Evolutionary conservation across 1,140 invertebrate genomes (phyloP).

Genomic region (Anthonomus grandis): DNA sequence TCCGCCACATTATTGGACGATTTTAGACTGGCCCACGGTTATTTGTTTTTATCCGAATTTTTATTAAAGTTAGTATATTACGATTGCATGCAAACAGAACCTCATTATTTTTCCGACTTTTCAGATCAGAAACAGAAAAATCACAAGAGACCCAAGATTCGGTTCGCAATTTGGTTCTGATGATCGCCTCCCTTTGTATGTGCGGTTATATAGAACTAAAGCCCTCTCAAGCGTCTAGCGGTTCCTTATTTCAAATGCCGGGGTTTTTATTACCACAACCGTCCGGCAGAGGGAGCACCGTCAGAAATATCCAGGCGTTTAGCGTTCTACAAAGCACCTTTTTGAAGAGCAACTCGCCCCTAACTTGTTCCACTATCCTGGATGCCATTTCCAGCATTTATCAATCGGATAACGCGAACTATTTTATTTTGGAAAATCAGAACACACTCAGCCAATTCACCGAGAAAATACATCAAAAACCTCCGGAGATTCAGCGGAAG

Average conservation of each 20-base stretch:
- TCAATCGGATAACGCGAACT: slow-evolving; percentile 97
- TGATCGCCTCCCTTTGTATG: slow-evolving; percentile 90
- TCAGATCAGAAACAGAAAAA: slow-evolving; percentile 70
- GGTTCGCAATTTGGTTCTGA: slow-evolving; percentile 86
- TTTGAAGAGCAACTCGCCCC: slow-evolving; percentile 79
- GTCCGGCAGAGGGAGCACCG: slow-evolving; percentile 80
- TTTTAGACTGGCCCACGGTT: slow-evolving; percentile 92
- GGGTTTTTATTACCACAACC: slow-evolving; percentile 90
- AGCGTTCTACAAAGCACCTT: slow-evolving; percentile 93
- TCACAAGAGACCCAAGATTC: slow-evolving; percentile 81
- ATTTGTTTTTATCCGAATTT: slow-evolving; percentile 92
- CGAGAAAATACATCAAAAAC: slow-evolving; percentile 90
- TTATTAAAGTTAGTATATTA: slow-evolving; percentile 74
- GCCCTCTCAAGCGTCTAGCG: slow-evolving; percentile 78
- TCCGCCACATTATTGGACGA: slow-evolving; percentile 93
- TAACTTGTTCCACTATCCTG: slow-evolving; percentile 84
- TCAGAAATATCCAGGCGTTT: slow-evolving; percentile 93
- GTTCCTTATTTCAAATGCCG: slow-evolving; percentile 88
- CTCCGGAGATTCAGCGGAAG: slow-evolving; percentile 88
- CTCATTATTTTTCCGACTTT: slow-evolving; percentile 27
- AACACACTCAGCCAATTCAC: slow-evolving; percentile 94
- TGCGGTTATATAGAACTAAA: slow-evolving; percentile 88
- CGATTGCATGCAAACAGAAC: neutral
- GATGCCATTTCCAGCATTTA: slow-evolving; percentile 96
- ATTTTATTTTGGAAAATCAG: slow-evolving; percentile 96